phyloP scores from a whole-genome alignment of 2,113 vertebrate species.

The Enhydra lutris region DNA sequence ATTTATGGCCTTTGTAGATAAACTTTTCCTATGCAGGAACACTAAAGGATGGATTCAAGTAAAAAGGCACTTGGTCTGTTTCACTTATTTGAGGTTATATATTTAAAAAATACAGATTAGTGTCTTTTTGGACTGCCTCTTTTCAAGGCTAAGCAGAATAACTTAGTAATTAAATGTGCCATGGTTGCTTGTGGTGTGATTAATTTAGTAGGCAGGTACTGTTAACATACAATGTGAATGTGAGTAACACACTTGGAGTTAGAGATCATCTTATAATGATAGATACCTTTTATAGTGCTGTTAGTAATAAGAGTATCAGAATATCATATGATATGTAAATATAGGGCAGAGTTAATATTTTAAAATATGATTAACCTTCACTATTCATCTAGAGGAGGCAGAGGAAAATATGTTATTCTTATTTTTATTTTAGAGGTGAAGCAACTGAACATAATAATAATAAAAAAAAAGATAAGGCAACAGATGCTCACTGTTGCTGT shows the following conservation, averaged over 20 bases:
- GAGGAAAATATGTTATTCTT: not conserved
- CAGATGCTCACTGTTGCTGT: not conserved
- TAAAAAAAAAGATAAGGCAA: not conserved
- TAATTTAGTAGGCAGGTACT: not conserved
- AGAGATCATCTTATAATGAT: slow-evolving; percentile 19
- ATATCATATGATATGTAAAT: not conserved
- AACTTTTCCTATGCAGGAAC: slow-evolving; percentile 25
- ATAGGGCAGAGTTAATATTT: not conserved
- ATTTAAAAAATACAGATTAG: not conserved
- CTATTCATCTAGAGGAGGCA: slow-evolving; percentile 5
- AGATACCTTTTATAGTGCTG: not conserved
- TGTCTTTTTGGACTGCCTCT: not conserved
- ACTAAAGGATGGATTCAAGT: not conserved
- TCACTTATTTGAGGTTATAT: slow-evolving; percentile 18
- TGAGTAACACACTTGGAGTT: slow-evolving; percentile 6
- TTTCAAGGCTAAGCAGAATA: slow-evolving; percentile 24
- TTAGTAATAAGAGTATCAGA: not conserved
- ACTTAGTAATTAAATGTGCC: slow-evolving; percentile 39
- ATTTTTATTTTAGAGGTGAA: slow-evolving; percentile 48
- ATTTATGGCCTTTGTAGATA: slow-evolving; percentile 5
- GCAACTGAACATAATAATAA: not conserved
- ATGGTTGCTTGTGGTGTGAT: not conserved
- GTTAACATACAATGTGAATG: not conserved
- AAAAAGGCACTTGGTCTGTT: slow-evolving; percentile 8
- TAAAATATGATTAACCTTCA: slow-evolving; percentile 13